A percentile compares a stretch with the other conserved stretches of the same genome.
phyloP scores from a whole-genome alignment of 2,113 vertebrate species.

The Brevimyrus niger region DNA sequence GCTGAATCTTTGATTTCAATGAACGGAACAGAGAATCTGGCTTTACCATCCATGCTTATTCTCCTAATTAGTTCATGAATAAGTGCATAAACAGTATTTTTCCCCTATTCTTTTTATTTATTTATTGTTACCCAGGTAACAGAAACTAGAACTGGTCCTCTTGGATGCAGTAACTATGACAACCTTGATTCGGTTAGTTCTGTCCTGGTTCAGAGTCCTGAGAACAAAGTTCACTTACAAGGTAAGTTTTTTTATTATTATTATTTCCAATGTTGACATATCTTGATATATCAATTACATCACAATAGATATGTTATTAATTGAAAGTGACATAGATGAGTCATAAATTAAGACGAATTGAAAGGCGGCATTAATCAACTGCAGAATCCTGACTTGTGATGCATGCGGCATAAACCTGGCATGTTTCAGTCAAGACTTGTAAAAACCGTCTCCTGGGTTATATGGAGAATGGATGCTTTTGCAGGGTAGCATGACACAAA shows the following conservation, averaged over 20 bases:
- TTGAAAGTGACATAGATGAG: background rate
- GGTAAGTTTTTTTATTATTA: constrained; percentile 61
- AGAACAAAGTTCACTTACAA: constrained; percentile 97
- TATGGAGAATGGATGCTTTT: background rate
- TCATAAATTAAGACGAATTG: background rate
- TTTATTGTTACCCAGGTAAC: constrained; percentile 77
- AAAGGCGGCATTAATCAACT: background rate
- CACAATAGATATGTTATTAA: background rate
- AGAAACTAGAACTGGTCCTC: constrained; percentile 91
- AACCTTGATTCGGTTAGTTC: constrained; percentile 98
- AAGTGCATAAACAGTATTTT: background rate
- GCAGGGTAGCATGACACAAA: background rate
- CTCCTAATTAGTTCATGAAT: background rate
- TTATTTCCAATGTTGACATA: background rate
- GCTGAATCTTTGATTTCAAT: background rate
- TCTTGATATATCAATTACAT: background rate
- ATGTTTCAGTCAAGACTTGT: background rate
- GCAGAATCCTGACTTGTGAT: background rate
- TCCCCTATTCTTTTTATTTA: background rate
- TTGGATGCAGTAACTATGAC: constrained; percentile 99
- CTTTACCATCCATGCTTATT: background rate
- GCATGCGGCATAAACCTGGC: background rate
- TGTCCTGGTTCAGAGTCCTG: constrained; percentile 94
- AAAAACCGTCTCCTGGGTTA: background rate
- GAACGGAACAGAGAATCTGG: background rate